A percentile compares a stretch with the other conserved stretches of the same genome.
phyloP scores from a whole-genome alignment of 1,140 invertebrate species.

The Steinernema feltiae region DNA sequence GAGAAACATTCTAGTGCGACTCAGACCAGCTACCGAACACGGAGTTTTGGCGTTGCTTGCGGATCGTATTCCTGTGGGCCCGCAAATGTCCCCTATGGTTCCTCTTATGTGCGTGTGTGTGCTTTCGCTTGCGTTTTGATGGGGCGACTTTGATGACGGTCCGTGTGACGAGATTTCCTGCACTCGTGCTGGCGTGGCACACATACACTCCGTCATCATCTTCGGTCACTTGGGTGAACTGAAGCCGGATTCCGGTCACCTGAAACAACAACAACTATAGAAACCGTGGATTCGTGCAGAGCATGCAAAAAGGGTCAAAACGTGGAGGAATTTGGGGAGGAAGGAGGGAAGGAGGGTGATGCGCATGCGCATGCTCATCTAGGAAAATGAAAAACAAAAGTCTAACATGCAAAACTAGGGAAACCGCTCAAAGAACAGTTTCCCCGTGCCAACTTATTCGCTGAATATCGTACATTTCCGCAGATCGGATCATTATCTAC shows the following conservation, averaged over 20 bases:
- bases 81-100: constrained; percentile 27
- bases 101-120: constrained; percentile 25
- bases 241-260: constrained; percentile 53
- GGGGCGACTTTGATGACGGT: constrained; percentile 49
- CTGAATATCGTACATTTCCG: constrained; percentile 1
- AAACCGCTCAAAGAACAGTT: not conserved
- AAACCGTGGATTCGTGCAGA: constrained; percentile 25
- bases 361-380: not conserved
- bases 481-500: constrained; percentile 15
- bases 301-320: constrained; percentile 18
- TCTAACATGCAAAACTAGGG: not conserved
- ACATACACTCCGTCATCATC: constrained; percentile 53
- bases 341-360: not conserved
- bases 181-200: constrained; percentile 43
- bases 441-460: constrained; percentile 2
- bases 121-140: constrained; percentile 55
- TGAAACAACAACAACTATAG: constrained; percentile 31
- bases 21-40: constrained; percentile 49
- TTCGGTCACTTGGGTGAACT: constrained; percentile 49
- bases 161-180: constrained; percentile 43
- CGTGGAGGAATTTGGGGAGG: not conserved
- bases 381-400: no score
- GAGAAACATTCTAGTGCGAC: constrained; percentile 14
- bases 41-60: constrained; percentile 24
- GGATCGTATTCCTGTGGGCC: not conserved